phyloP scores from a whole-genome alignment of 2,797 vertebrate genomes.

The Schizothorax lantsangensis region DNA sequence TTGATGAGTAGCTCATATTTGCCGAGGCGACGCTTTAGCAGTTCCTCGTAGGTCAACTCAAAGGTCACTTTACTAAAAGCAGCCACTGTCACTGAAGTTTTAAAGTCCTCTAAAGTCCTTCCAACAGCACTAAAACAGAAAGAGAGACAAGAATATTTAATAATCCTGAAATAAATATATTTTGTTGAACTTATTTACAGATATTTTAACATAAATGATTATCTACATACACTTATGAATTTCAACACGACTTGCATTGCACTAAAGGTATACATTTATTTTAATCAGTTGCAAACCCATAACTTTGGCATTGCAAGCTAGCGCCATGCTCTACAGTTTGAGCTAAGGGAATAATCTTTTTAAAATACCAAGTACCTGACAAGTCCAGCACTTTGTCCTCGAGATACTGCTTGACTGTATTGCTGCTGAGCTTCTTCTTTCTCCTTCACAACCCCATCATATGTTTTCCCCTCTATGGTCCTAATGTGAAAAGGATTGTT shows the following conservation, averaged over 20 bases:
- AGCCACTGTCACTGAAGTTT: slow-evolving; percentile 85
- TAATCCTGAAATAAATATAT: neutral
- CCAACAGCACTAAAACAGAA: slow-evolving; percentile 73
- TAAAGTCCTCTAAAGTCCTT: slow-evolving; percentile 85
- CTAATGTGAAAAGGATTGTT: slow-evolving; percentile 64
- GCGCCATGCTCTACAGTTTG: neutral
- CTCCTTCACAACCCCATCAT: slow-evolving; percentile 85
- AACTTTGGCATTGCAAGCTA: neutral
- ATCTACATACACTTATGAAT: no score
- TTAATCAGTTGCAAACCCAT: neutral
- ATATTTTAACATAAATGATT: no score
- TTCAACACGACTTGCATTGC: neutral
- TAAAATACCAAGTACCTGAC: slow-evolving; percentile 77
- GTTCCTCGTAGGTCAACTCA: slow-evolving; percentile 87
- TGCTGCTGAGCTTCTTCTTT: slow-evolving; percentile 82
- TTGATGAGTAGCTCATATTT: slow-evolving; percentile 85
- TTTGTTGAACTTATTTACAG: neutral
- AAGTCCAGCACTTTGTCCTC: slow-evolving; percentile 83
- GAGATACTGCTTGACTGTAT: slow-evolving; percentile 77
- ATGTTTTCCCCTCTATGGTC: slow-evolving; percentile 81
- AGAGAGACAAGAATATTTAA: neutral
- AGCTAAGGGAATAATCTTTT: neutral
- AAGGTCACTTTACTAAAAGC: slow-evolving; percentile 81
- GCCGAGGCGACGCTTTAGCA: slow-evolving; percentile 83
- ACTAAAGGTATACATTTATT: neutral